phyloP scores from a whole-genome alignment of 2,888 invertebrate genomes.

The Meteorus cinctellus region DNA sequence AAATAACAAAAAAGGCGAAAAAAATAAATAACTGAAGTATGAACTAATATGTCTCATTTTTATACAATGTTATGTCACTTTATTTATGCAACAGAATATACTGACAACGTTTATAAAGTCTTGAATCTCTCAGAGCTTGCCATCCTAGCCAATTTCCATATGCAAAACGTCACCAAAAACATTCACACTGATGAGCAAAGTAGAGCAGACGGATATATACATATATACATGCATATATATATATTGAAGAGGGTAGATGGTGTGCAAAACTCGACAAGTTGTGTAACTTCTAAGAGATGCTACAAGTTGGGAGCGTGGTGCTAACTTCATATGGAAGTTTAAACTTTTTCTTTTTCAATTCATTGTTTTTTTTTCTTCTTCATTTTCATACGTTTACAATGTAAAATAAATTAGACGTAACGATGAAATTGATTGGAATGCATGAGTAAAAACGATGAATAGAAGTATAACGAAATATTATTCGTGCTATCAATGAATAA shows the following conservation, averaged over 20 bases:
- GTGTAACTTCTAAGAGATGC: slow-evolving; percentile 26
- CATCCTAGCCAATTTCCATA: slow-evolving; percentile 62
- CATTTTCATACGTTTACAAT: slow-evolving; percentile 42
- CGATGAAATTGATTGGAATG: slow-evolving; percentile 1
- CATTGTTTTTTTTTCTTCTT: neutral
- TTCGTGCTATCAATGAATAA: neutral
- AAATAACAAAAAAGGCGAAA: neutral
- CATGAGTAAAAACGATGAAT: neutral
- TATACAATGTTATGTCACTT: slow-evolving; percentile 58
- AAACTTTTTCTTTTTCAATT: neutral
- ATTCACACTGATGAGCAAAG: slow-evolving; percentile 52
- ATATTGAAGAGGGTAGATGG: slow-evolving; percentile 10
- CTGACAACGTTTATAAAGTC: slow-evolving; percentile 43
- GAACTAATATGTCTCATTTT: neutral
- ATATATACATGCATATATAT: neutral
- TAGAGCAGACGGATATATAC: slow-evolving; percentile 40
- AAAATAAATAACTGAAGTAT: neutral
- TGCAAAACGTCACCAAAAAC: slow-evolving; percentile 57
- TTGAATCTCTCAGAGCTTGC: slow-evolving; percentile 32
- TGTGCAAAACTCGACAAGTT: slow-evolving; percentile 1
- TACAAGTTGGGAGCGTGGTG: slow-evolving; percentile 11
- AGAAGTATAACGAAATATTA: slow-evolving; percentile 6
- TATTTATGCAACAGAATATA: slow-evolving; percentile 61
- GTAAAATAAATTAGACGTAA: slow-evolving; percentile 20
- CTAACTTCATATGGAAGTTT: neutral